phyloP scores from a whole-genome alignment of 2,888 invertebrate species.

The Resseliella maxima region DNA sequence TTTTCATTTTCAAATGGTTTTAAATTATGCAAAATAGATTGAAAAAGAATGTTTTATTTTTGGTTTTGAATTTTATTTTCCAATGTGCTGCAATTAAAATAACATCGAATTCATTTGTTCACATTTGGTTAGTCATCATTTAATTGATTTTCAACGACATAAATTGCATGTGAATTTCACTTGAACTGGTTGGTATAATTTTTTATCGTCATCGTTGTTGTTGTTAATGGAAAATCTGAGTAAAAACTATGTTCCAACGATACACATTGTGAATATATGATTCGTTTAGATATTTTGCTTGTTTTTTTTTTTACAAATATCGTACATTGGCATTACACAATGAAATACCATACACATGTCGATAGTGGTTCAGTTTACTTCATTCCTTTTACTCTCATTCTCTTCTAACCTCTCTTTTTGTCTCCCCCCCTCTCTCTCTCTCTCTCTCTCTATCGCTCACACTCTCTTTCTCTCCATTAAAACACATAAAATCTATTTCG shows the following conservation, averaged over 20 bases:
- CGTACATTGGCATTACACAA: background rate
- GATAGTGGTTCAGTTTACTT: background rate
- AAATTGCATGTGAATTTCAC: background rate
- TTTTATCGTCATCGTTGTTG: too few relatives aligned
- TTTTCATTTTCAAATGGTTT: too few relatives aligned
- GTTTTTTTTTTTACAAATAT: background rate
- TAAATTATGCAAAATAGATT: too few relatives aligned
- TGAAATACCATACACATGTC: background rate
- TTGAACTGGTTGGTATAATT: background rate
- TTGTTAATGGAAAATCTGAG: background rate
- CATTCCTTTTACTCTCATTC: too few relatives aligned
- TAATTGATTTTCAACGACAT: background rate
- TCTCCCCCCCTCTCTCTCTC: too few relatives aligned
- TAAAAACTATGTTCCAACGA: background rate
- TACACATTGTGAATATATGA: background rate
- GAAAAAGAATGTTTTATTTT: too few relatives aligned
- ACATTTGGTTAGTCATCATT: background rate
- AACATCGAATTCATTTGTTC: background rate
- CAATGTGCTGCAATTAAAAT: too few relatives aligned
- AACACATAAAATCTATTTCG: constrained; percentile 3
- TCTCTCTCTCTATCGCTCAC: too few relatives aligned
- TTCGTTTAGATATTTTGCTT: background rate
- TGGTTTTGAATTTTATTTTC: too few relatives aligned
- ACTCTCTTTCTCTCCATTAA: background rate
- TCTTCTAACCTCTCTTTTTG: too few relatives aligned